Evolutionary conservation across 2,113 vertebrate genomes (phyloP), one percentile per base, ranked within the genome.

Genomic region (Oryzias melastigma): DNA sequence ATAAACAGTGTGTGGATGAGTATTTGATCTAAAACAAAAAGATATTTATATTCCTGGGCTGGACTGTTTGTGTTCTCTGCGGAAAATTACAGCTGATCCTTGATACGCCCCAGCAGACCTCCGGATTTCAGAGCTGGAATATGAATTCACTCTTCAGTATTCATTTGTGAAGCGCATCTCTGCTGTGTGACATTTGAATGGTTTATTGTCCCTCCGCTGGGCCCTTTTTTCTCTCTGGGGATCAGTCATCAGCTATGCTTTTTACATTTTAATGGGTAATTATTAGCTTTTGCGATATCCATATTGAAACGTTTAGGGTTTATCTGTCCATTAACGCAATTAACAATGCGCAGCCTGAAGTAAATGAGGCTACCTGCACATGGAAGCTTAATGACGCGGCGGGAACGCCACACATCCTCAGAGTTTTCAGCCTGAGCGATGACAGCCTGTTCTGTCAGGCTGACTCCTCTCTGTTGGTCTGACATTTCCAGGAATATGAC

Each of bases 81-180:
- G 71, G 64, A 65, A 80, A 80, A 87, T 82, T 52, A 74, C 27
- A 55, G 77, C 58, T 71, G 66, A 74, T 78, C 72, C 46, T 24
- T 73, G 46, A 25, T 70, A 48, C 41, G 40, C 43, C 29, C 50
- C 10, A 43, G 47, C 54, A 58, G 59, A 54, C 29, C 8, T 42
- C 65, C 14, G 42, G 48, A 70, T 72, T 53, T 57, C 55, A 62
- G 53, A 10, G 43, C 22, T 63, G 52, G 41, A 63, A 58, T 73
- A 50, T 58, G 29, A 78, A 81, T 63, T 58, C 5, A 22, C 52
- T 27, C 50, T 56, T 77, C 18, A n/a, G 53, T 61, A 63, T 74
- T 79, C 24, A 75, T 73, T 74, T 63, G 65, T 12, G 52, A 55
- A 52, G 43, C 48, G 44, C 48, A 27, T 52, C 42, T 45, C 53